phyloP scores from a whole-genome alignment of 2,113 vertebrate genomes.

The Chiloscyllium plagiosum region DNA sequence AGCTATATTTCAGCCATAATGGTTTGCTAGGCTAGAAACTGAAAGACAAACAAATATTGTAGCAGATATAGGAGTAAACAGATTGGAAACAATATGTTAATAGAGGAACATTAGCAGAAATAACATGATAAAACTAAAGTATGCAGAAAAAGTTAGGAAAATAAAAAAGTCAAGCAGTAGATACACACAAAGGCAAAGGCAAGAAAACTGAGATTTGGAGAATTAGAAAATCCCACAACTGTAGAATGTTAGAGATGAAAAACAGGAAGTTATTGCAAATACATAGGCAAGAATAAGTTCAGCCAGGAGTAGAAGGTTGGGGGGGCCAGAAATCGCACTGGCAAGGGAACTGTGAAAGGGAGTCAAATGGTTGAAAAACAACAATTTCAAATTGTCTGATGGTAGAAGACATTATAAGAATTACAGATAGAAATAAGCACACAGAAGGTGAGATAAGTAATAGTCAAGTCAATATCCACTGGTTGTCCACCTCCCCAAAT shows the following conservation, averaged over 20 bases:
- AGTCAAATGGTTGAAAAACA: neutral
- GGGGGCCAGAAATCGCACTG: neutral
- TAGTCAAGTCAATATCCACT: neutral
- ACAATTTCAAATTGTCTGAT: neutral
- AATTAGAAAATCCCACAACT: neutral
- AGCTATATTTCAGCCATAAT: neutral
- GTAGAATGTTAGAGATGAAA: neutral
- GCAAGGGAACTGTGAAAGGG: neutral
- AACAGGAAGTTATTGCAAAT: neutral
- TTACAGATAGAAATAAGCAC: neutral
- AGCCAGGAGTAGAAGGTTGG: neutral
- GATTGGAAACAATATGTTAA: neutral
- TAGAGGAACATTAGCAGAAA: neutral
- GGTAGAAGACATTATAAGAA: neutral
- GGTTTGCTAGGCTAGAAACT: neutral
- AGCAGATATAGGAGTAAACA: neutral
- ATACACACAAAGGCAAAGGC: neutral
- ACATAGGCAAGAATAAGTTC: neutral
- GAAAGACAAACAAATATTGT: neutral
- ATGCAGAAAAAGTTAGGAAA: neutral
- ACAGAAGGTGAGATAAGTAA: neutral
- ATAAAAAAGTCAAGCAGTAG: neutral
- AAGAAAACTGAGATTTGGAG: neutral
- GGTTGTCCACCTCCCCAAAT: neutral
- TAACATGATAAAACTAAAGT: neutral